These are phyloP conservation scores for Sylvia borin DNA, from an alignment of 2,797 vertebrate species.

Conservation along the genomic window DNA sequence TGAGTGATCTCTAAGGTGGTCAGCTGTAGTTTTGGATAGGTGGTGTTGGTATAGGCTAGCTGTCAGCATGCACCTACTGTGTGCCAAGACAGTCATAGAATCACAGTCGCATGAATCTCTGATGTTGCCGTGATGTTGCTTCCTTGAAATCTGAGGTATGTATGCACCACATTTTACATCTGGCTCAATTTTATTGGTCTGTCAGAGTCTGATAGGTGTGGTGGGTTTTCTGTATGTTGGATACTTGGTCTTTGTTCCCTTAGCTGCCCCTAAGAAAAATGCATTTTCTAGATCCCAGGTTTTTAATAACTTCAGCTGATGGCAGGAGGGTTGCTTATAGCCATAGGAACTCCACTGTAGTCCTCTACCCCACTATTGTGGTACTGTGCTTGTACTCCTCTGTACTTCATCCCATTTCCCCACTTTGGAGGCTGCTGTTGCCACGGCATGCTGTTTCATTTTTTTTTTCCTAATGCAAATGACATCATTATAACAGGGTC, in stretches of 20 bases:
- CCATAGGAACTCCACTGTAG: not conserved
- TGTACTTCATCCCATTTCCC: not conserved
- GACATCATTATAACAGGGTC: not conserved
- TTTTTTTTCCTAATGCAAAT: not conserved
- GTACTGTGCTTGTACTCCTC: not conserved
- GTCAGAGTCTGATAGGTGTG: not conserved
- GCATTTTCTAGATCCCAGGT: not conserved
- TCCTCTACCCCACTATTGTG: not conserved
- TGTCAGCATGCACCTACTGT: not conserved
- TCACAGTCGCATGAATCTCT: too few species aligned
- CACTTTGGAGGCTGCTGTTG: not conserved
- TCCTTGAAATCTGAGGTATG: not conserved
- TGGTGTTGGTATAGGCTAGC: not conserved
- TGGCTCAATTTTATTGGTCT: not conserved
- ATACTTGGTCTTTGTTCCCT: not conserved
- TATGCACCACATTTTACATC: not conserved
- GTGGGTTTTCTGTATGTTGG: not conserved
- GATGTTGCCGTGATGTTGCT: not conserved
- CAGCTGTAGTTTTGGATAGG: not conserved
- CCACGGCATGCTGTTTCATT: not conserved
- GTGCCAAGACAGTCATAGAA: not conserved
- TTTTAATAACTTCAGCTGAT: not conserved
- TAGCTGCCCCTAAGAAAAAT: not conserved
- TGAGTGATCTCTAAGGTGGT: not conserved
- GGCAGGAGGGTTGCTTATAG: not conserved